phyloP scores from a whole-genome alignment of 2,888 invertebrate species.

The Diachrysia chrysitis region DNA sequence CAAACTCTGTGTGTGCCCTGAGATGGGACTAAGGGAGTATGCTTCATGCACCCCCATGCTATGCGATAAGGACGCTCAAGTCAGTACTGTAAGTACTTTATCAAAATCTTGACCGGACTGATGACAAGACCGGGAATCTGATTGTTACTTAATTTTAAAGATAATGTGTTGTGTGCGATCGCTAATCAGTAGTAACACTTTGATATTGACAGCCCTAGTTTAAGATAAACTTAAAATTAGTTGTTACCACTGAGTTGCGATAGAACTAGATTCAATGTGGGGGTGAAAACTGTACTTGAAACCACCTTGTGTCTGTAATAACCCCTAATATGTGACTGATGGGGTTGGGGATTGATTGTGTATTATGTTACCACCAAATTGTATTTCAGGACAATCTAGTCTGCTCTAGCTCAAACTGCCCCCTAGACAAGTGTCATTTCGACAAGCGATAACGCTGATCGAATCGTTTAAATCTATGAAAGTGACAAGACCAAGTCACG shows the following conservation, averaged over 20 bases:
- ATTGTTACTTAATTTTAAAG: slow-evolving; percentile 2
- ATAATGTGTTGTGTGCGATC: not conserved
- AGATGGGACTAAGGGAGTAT: slow-evolving; percentile 78
- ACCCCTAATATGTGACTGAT: not conserved
- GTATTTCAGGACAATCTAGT: too few species aligned
- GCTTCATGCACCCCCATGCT: slow-evolving; percentile 73
- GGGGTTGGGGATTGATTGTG: not conserved
- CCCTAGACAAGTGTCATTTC: too few species aligned
- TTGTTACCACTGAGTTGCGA: not conserved
- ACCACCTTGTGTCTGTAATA: not conserved
- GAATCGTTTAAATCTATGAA: too few species aligned
- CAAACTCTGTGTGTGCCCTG: slow-evolving; percentile 82
- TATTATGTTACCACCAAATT: too few species aligned
- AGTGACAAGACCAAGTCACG: too few species aligned
- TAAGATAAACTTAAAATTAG: too few species aligned
- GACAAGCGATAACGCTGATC: too few species aligned
- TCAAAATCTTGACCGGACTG: slow-evolving; percentile 18
- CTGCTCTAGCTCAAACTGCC: too few species aligned
- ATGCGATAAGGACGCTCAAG: slow-evolving; percentile 58
- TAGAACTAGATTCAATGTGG: not conserved
- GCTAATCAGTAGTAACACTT: not conserved
- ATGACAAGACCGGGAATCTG: slow-evolving; percentile 6
- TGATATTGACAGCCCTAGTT: not conserved
- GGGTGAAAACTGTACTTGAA: slow-evolving; percentile 8
- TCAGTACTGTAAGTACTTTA: slow-evolving; percentile 27